Conservation (phyloP, 2,888 invertebrate species). For the Nymphalis polychloros region DNA sequence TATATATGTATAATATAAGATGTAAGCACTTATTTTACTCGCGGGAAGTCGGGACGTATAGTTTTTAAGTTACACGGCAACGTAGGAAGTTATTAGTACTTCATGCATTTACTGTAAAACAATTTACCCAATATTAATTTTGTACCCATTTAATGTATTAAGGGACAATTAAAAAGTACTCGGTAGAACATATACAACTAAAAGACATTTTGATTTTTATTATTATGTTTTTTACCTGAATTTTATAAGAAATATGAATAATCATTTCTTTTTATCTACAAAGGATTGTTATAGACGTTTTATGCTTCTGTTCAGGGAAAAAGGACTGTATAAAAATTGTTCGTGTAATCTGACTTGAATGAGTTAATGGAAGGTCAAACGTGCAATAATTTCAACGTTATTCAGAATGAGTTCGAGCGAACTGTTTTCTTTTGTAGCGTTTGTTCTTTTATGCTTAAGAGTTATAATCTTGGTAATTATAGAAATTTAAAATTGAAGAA, state of each 20-base stretch:
- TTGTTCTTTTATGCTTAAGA: conserved; percentile 4
- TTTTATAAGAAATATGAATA: neutral
- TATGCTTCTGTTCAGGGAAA: conserved; percentile 3
- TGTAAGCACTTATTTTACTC: too few species aligned
- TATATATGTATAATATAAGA: too few species aligned
- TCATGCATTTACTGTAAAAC: too few species aligned
- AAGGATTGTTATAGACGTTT: neutral
- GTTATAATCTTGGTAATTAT: neutral
- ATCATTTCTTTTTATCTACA: neutral
- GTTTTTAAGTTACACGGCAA: too few species aligned
- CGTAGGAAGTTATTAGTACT: too few species aligned
- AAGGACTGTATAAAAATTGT: conserved; percentile 4
- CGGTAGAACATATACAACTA: too few species aligned
- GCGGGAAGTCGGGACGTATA: too few species aligned
- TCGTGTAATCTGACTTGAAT: conserved; percentile 13
- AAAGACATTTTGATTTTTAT: too few species aligned
- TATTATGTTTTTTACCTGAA: too few species aligned
- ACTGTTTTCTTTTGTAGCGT: conserved; percentile 2
- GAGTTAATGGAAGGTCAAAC: conserved; percentile 14
- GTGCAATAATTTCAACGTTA: conserved; percentile 8
- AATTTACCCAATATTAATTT: too few species aligned
- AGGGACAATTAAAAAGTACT: too few species aligned
- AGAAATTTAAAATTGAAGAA: neutral
- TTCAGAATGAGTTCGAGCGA: neutral
- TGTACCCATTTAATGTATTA: too few species aligned